phyloP scores from a whole-genome alignment of 2,888 invertebrate species.

The Apotomis betuletana region DNA sequence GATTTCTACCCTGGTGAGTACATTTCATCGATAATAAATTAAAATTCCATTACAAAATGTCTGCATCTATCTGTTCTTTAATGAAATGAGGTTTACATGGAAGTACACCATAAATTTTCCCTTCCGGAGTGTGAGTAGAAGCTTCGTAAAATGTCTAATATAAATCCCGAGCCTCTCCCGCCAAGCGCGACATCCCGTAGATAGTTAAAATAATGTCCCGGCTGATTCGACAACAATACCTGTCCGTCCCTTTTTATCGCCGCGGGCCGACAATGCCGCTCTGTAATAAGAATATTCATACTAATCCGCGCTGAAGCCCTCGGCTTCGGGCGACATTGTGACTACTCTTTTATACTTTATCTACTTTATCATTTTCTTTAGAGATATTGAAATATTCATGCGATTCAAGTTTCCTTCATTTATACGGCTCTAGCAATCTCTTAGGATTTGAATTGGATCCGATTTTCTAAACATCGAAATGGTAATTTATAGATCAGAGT shows the following conservation, averaged over 20 bases:
- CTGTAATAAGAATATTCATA: constrained; percentile 40
- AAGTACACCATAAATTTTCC: too few relatives aligned
- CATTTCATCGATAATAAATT: background rate
- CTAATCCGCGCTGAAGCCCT: constrained; percentile 34
- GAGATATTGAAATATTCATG: constrained; percentile 39
- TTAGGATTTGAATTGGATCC: constrained; percentile 11
- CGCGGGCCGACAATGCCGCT: constrained; percentile 27
- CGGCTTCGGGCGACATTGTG: constrained; percentile 36
- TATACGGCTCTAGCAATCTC: constrained; percentile 22
- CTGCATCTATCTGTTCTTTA: too few relatives aligned
- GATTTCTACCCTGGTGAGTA: constrained; percentile 99
- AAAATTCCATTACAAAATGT: too few relatives aligned
- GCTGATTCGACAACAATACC: constrained; percentile 39
- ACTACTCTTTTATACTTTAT: constrained; percentile 26
- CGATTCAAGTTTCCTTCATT: constrained; percentile 28
- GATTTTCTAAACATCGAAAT: constrained; percentile 8
- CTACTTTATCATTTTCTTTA: constrained; percentile 35
- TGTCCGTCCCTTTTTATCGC: constrained; percentile 35
- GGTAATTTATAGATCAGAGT: background rate
- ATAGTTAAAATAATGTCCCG: constrained; percentile 29
- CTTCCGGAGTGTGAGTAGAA: too few relatives aligned
- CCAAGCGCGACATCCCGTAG: constrained; percentile 10
- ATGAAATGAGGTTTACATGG: too few relatives aligned
- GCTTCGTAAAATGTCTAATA: too few relatives aligned
- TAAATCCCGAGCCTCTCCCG: constrained; percentile 2